phyloP scores from a whole-genome alignment of 2,797 vertebrate species.

The Squalus acanthias region DNA sequence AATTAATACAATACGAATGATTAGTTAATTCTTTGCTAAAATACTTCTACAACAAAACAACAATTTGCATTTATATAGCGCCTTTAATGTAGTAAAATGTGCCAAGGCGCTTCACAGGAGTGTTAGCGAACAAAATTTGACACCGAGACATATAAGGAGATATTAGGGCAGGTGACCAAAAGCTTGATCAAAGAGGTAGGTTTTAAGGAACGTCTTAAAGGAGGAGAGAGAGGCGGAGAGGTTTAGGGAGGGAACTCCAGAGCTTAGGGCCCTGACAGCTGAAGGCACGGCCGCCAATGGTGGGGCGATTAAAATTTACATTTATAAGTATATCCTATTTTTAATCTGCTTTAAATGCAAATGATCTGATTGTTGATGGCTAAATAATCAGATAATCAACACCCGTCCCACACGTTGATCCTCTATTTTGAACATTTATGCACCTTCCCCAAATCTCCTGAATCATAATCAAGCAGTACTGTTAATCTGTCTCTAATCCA shows the following conservation, averaged over 20 bases:
- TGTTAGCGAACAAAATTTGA: not conserved
- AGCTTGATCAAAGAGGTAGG: not conserved
- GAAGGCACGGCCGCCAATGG: too few species aligned
- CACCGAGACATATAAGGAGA: not conserved
- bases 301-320: not conserved
- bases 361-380: not conserved
- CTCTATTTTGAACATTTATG: not conserved
- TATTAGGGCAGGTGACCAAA: not conserved
- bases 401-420: not conserved
- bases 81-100: not conserved
- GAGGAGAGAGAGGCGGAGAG: not conserved
- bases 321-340: not conserved
- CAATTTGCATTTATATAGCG: not conserved
- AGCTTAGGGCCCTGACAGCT: too few species aligned
- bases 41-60: not conserved
- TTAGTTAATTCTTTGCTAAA: not conserved
- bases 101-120: not conserved
- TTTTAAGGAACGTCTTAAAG: not conserved
- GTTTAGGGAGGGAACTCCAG: not conserved
- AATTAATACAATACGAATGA: not conserved
- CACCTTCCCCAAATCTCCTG: not conserved
- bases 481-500: not conserved
- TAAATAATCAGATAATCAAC: not conserved
- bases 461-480: not conserved
- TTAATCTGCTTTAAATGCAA: not conserved